Conservation (phyloP, 2,888 invertebrate genomes). For the Willowsia nigromaculata region DNA sequence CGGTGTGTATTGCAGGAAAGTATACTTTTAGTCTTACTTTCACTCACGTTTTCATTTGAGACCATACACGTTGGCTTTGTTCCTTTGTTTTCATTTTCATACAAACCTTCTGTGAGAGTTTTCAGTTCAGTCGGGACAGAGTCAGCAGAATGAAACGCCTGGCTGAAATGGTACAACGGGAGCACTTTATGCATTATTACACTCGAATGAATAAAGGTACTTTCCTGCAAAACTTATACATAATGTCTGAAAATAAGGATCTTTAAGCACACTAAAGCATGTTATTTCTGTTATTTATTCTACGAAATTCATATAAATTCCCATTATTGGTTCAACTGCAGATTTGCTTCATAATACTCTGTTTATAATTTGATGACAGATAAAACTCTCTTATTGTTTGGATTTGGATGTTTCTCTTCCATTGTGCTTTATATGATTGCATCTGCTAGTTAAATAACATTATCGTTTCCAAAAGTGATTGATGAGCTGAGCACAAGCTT, state of each 20-base stretch:
- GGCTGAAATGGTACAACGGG: background rate
- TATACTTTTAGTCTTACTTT: background rate
- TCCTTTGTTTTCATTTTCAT: no score
- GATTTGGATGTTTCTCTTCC: no score
- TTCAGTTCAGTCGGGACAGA: background rate
- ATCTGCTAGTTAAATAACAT: no score
- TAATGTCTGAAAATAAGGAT: background rate
- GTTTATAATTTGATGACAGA: background rate
- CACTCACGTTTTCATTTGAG: slow-evolving; percentile 23
- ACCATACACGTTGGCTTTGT: background rate
- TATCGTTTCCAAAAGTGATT: no score
- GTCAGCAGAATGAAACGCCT: background rate
- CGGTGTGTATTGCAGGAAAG: background rate
- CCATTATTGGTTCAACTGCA: no score
- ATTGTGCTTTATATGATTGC: no score
- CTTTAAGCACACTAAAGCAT: background rate
- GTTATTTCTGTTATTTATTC: background rate
- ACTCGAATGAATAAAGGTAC: slow-evolving; percentile 14
- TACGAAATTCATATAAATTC: no score
- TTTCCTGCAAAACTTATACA: background rate
- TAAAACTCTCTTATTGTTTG: background rate
- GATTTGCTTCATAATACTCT: background rate
- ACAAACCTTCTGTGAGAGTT: background rate
- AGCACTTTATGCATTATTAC: slow-evolving; percentile 20
- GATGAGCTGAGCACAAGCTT: no score